Conservation (phyloP, 1,140 invertebrate genomes). For the Plodia interpunctella region DNA sequence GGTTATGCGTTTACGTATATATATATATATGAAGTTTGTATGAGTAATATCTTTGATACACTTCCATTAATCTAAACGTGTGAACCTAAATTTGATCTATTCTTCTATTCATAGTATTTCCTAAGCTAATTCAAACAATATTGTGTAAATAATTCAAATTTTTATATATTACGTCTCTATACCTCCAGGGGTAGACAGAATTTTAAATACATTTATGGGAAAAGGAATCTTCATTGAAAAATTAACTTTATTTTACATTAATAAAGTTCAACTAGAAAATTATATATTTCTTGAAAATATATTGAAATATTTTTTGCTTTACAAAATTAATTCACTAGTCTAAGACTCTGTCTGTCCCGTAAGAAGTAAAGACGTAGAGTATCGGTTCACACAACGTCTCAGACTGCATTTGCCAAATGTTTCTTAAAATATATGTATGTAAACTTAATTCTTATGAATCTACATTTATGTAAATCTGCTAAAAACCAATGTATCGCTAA, state of each 20-base stretch:
- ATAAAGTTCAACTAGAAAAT: too few species aligned
- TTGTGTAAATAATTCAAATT: neutral
- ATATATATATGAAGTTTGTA: neutral
- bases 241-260: too few species aligned
- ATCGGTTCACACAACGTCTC: conserved; percentile 17
- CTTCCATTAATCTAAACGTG: neutral
- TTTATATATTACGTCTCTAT: conserved; percentile 12
- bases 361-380: neutral
- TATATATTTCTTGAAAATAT: too few species aligned
- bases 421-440: conserved; percentile 20
- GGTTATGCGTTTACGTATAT: too few species aligned
- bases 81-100: neutral
- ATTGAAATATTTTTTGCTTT: too few species aligned
- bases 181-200: neutral
- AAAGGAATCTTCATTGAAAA: too few species aligned
- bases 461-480: conserved; percentile 18
- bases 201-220: neutral
- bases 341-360: neutral
- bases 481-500: conserved; percentile 2
- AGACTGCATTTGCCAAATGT: conserved; percentile 46
- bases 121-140: neutral
- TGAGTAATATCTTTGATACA: neutral
- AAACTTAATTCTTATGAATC: neutral
- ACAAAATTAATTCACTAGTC: neutral
- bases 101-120: too few species aligned